Percentiles rank a stretch among this genome's conserved stretches.
phyloP scores from a whole-genome alignment of 2,797 vertebrate species.

The Coregonus ussuriensis region DNA sequence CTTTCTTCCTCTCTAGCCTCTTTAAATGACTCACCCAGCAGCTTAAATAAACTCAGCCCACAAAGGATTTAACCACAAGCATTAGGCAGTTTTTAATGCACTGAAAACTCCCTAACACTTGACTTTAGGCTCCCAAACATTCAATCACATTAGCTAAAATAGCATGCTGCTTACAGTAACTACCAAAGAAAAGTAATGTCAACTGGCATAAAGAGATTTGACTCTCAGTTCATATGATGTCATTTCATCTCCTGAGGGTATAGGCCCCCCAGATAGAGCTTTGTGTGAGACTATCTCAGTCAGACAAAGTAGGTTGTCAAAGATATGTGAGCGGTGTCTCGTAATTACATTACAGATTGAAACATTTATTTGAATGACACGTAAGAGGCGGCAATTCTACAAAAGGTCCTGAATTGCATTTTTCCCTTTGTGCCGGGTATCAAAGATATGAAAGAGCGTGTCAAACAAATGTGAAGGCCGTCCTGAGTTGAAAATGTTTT shows the following conservation, averaged over 20 bases:
- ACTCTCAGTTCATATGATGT: neutral
- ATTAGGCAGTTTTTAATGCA: neutral
- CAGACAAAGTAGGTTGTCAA: neutral
- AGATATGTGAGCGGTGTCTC: neutral
- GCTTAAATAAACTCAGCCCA: slow-evolving; percentile 10
- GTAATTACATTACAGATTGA: neutral
- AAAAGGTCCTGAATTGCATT: neutral
- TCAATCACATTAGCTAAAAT: slow-evolving; percentile 2
- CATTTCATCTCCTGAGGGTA: neutral
- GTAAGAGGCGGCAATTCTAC: neutral
- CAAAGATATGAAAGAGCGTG: slow-evolving; percentile 9
- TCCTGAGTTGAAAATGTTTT: neutral
- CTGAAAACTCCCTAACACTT: neutral
- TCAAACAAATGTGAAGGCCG: neutral
- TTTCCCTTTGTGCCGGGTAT: neutral
- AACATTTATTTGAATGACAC: slow-evolving; percentile 1
- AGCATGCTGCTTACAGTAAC: neutral
- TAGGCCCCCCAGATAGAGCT: neutral
- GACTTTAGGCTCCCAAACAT: neutral
- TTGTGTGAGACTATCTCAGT: neutral
- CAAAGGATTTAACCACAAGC: neutral
- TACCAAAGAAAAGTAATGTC: neutral
- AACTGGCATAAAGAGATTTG: neutral
- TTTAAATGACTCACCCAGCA: slow-evolving; percentile 5
- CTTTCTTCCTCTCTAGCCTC: neutral